Percentiles rank a stretch among this genome's conserved stretches.
Conservation (phyloP, 2,113 vertebrate species). For the Ciconia boyciana region DNA sequence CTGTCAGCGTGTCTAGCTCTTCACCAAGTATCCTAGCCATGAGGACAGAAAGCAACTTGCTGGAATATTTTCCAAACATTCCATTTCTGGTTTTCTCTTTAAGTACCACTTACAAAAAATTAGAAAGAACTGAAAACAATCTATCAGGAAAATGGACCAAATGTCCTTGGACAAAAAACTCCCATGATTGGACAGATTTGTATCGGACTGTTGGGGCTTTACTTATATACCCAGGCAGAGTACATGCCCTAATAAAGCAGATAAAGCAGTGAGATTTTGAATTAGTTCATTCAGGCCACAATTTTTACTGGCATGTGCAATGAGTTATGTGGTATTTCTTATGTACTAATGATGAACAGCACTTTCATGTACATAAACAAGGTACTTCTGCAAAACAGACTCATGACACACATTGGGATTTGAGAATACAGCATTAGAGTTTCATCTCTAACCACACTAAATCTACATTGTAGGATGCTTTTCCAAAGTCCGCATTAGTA, state of each 20-base stretch:
- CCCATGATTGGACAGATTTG: neutral
- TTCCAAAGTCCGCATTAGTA: neutral
- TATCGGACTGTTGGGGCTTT: neutral
- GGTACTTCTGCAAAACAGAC: neutral
- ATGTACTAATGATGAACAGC: neutral
- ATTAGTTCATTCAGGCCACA: neutral
- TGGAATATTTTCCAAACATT: neutral
- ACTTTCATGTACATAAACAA: neutral
- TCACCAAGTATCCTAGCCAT: neutral
- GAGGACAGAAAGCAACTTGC: neutral
- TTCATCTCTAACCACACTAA: neutral
- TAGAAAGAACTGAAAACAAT: neutral
- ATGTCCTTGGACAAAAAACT: neutral
- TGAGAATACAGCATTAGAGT: neutral
- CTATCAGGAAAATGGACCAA: neutral
- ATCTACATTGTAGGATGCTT: rapidly evolving
- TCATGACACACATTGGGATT: neutral
- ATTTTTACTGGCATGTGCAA: neutral
- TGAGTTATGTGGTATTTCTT: neutral
- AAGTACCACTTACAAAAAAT: neutral
- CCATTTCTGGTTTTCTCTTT: neutral
- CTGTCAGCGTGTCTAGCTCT: neutral
- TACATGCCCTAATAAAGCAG: neutral
- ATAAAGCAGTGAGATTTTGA: neutral
- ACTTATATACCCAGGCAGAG: neutral